Base-by-base conservation (phyloP, 2,797 vertebrate species). In the Esox lucius region DNA sequence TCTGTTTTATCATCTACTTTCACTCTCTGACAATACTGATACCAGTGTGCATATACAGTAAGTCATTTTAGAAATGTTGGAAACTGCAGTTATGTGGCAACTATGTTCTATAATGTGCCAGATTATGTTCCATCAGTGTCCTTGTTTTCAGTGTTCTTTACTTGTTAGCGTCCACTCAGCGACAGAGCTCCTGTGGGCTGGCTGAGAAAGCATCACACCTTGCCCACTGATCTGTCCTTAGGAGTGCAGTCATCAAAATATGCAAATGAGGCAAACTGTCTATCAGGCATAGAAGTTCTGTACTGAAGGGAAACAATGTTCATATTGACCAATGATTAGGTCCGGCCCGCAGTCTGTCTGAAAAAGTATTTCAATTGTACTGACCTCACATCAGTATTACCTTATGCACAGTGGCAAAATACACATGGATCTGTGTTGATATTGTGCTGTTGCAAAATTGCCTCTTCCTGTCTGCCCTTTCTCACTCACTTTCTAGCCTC, bases 151-250 rank as follows among this genome's bases (percentile, higher is more conserved):
- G 84, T 87, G 88, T 90, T 92, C 87, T 80, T 84, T 91, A 85
- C 85, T 88, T 22, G 35, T 81, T 85, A 85, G 83, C 73, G 88
- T 88, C 90, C 91, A 91, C 90, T 90, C 88, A 85, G 90, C 86
- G 85, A 88, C 26, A 90, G 85, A 90, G 86, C 90, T 91, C 84
- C 86, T 88, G 91, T 92, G 86, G 90, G 90, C 84, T 78, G 90
- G 86, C 87, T 90, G 90, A 90, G 85, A 89, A 85, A 88, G 87
- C 87, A 88, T 92, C 90, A 87, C 91, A 87, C 91, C 81, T 87
- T 72, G 77, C 91, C 91, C 90, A 91, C 91, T 75, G 87, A 17
- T 81, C 89, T 88, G 90, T 93, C 89, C 89, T 91, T 85, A 76
- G 77, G 83, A 88, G 88, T 26, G 81, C 81, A 88, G 83, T 91